Evolutionary conservation across 2,888 invertebrate species (phyloP).

Genomic region (Tetrapedia diversipes): DNA sequence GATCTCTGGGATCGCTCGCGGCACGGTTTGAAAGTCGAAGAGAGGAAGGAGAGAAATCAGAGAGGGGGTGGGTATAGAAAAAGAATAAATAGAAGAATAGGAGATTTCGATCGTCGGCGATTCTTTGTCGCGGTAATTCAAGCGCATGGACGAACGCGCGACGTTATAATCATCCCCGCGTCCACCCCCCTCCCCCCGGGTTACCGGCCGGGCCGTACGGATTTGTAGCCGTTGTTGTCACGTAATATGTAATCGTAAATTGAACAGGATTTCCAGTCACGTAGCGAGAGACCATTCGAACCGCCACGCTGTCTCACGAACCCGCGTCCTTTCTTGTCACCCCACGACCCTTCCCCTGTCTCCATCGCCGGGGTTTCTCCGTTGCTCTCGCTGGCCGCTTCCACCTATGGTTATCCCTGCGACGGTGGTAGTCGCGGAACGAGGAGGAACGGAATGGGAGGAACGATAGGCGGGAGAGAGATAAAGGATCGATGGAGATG

Average conservation of each 20-base stretch:
- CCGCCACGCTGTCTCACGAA: conserved; percentile 67
- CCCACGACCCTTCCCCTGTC: conserved; percentile 18
- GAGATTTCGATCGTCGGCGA: not conserved
- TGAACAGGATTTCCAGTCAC: conserved; percentile 77
- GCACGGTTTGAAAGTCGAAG: conserved; percentile 2
- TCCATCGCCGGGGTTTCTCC: not conserved
- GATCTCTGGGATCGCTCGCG: conserved; percentile 31
- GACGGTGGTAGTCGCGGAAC: conserved; percentile 26
- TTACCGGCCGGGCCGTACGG: conserved; percentile 1
- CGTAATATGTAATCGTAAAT: conserved; percentile 78
- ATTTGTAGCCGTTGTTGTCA: conserved; percentile 62
- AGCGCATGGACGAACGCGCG: conserved; percentile 3
- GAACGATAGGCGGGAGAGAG: conserved; percentile 22
- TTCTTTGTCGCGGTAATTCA: conserved; percentile 20
- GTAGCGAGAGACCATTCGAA: conserved; percentile 74
- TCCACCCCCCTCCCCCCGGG: no score
- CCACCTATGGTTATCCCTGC: conserved; percentile 45
- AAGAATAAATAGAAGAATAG: no score
- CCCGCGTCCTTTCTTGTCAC: conserved; percentile 65
- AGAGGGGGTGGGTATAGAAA: not conserved
- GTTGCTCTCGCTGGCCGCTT: not conserved
- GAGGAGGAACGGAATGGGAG: conserved; percentile 1
- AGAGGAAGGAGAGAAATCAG: not conserved
- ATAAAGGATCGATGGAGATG: conserved; percentile 60
- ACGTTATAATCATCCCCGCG: conserved; percentile 40